These are phyloP conservation scores for Drosophila borealis DNA, from an alignment of 2,888 invertebrate genomes.

Conservation along the genomic window DNA sequence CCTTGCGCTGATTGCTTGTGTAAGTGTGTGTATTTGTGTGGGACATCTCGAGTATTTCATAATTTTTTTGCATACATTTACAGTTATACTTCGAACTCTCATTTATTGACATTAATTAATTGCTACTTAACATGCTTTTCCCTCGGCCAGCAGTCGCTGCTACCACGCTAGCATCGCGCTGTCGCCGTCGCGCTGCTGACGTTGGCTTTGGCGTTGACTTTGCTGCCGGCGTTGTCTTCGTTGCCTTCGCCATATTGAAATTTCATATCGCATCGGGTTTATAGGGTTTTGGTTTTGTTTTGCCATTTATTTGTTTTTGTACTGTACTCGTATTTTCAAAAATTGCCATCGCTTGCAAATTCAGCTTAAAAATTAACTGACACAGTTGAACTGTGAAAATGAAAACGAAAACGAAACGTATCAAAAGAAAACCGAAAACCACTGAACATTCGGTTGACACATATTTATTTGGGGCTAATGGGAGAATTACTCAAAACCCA, in stretches of 20 bases:
- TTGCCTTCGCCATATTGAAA: constrained; percentile 53
- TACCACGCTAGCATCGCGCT: constrained; percentile 7
- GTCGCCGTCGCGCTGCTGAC: constrained; percentile 1
- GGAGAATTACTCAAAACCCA: constrained; percentile 7
- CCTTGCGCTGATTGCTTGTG: no score
- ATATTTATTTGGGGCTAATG: constrained; percentile 41
- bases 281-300: constrained; percentile 34
- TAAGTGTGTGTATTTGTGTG: no score
- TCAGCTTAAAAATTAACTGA: constrained; percentile 72
- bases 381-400: constrained; percentile 55
- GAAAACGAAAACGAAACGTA: constrained; percentile 39
- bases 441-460: constrained; percentile 57
- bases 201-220: constrained; percentile 2
- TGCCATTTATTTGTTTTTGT: constrained; percentile 22
- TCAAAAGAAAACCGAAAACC: constrained; percentile 39
- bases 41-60: constrained; percentile 53
- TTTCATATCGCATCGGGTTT: constrained; percentile 42
- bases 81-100: constrained; percentile 39
- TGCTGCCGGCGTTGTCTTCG: constrained; percentile 18
- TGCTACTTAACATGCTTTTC: constrained; percentile 59
- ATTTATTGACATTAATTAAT: constrained; percentile 68
- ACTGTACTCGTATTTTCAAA: constrained; percentile 40
- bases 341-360: constrained; percentile 60
- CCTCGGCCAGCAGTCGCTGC: constrained; percentile 1
- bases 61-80: constrained; percentile 48